A percentile compares a stretch with the other conserved stretches of the same genome.
phyloP scores from a whole-genome alignment of 2,888 invertebrate species.

The Cerceris ruficornis region DNA sequence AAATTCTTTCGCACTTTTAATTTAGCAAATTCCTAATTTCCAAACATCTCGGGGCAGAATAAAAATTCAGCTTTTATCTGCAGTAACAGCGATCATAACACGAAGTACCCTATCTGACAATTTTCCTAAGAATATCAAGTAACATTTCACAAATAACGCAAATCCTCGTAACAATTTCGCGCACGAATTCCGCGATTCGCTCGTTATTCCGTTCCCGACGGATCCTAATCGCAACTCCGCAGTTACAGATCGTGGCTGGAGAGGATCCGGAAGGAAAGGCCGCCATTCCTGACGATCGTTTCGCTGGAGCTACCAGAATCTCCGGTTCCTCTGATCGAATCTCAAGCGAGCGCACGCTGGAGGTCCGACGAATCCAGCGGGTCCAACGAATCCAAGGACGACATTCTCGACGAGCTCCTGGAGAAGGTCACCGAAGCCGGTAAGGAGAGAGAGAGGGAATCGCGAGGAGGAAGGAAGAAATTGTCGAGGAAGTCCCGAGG shows the following conservation, averaged over 20 bases:
- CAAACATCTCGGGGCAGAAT: too few species aligned
- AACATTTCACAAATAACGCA: too few species aligned
- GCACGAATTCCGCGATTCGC: too few species aligned
- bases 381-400: slow-evolving; percentile 63
- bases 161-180: too few species aligned
- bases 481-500: slow-evolving; percentile 49
- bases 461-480: slow-evolving; percentile 40
- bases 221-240: slow-evolving; percentile 9
- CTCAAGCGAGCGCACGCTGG: slow-evolving; percentile 70
- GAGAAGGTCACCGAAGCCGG: slow-evolving; percentile 65
- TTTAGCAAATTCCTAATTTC: too few species aligned
- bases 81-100: too few species aligned
- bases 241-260: slow-evolving; percentile 77
- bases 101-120: too few species aligned
- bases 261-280: slow-evolving; percentile 71
- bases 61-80: too few species aligned
- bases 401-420: slow-evolving; percentile 69
- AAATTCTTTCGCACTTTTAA: too few species aligned
- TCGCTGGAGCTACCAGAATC: slow-evolving; percentile 77
- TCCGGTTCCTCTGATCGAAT: slow-evolving; percentile 76
- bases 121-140: too few species aligned
- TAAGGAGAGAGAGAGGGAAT: slow-evolving; percentile 55
- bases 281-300: slow-evolving; percentile 76
- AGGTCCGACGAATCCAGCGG: slow-evolving; percentile 52
- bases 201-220: too few species aligned